phyloP scores from a whole-genome alignment of 1,140 invertebrate genomes.

The Stegodyphus mimosarum region DNA sequence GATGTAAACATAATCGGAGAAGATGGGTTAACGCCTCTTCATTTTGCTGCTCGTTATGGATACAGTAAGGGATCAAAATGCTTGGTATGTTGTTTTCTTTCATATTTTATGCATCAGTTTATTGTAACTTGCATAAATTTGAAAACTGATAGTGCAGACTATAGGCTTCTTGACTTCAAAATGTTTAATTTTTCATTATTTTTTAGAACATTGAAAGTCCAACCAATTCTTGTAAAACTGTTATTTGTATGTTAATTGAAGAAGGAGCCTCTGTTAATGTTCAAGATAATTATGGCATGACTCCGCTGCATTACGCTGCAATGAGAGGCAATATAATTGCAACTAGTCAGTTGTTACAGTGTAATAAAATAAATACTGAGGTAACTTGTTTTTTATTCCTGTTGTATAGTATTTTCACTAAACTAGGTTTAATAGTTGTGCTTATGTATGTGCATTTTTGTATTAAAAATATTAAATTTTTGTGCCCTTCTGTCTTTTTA shows the following conservation, averaged over 20 bases:
- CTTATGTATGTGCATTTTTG: too few relatives aligned
- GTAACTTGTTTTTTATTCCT: conserved; percentile 45
- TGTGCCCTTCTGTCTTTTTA: too few relatives aligned
- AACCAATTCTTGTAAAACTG: conserved; percentile 52
- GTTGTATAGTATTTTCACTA: too few relatives aligned
- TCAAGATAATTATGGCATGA: conserved; percentile 69
- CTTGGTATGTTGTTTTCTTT: conserved; percentile 8
- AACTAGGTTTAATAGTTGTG: too few relatives aligned
- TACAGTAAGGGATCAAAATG: conserved; percentile 29
- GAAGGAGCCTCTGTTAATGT: conserved; percentile 69
- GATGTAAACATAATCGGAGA: conserved; percentile 68
- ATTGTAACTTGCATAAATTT: too few relatives aligned
- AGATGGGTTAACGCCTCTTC: conserved; percentile 68
- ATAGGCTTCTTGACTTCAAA: too few relatives aligned
- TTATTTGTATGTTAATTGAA: conserved; percentile 67
- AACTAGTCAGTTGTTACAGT: conserved; percentile 67
- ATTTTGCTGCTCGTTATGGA: conserved; percentile 69
- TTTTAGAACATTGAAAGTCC: conserved; percentile 49
- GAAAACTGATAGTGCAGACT: too few relatives aligned
- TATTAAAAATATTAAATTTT: too few relatives aligned
- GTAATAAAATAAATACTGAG: conserved; percentile 64
- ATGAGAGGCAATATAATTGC: conserved; percentile 70
- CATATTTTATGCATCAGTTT: background rate
- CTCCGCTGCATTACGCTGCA: conserved; percentile 70
- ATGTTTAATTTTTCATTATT: too few relatives aligned